phyloP scores from a whole-genome alignment of 2,113 vertebrate genomes.

The Crotalus helleri region DNA sequence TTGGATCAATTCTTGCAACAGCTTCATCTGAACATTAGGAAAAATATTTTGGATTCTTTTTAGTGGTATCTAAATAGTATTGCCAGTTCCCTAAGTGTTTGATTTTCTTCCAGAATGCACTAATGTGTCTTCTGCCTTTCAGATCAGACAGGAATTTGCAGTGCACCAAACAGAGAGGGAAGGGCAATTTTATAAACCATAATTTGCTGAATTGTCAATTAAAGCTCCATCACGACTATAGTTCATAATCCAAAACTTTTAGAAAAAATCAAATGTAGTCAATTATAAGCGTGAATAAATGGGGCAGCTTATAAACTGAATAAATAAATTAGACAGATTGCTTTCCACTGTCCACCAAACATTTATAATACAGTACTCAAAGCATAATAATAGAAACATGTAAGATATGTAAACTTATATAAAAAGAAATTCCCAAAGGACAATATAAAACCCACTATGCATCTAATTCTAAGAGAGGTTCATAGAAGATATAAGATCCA shows the following conservation, averaged over 20 bases:
- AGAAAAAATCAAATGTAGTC: background rate
- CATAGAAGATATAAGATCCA: background rate
- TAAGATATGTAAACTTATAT: background rate
- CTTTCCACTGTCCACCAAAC: background rate
- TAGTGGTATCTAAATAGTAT: background rate
- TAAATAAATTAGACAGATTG: background rate
- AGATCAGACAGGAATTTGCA: background rate
- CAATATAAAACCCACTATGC: background rate
- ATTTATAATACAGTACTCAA: background rate
- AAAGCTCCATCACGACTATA: background rate
- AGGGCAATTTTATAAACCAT: background rate
- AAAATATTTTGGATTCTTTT: background rate
- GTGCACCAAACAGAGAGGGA: background rate
- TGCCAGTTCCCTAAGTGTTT: background rate
- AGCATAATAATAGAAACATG: background rate
- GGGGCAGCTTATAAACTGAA: background rate
- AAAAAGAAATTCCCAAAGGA: background rate
- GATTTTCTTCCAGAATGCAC: background rate
- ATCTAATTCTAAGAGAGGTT: background rate
- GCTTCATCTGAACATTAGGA: conserved; percentile 19
- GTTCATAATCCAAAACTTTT: background rate
- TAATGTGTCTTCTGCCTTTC: background rate
- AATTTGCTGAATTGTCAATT: background rate
- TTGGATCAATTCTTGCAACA: conserved; percentile 47
- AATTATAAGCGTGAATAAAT: background rate